Evolutionary conservation across 2,888 invertebrate species (phyloP), one percentile per base, ranked within the genome.

Genomic region (Dysmachus trigonus): DNA sequence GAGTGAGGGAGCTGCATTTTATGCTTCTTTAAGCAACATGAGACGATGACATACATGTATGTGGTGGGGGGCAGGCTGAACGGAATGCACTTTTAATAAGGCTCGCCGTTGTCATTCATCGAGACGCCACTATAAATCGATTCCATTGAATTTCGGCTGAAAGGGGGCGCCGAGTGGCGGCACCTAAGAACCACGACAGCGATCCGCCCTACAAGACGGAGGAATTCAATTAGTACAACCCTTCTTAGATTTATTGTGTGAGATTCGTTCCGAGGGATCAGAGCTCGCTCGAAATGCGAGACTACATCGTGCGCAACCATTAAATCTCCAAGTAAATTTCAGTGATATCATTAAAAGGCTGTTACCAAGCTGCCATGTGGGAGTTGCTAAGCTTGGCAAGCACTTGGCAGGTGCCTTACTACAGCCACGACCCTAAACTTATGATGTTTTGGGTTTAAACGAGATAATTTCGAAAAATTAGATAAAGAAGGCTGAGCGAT

Each of bases 201-300:
- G 38, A 53, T 13, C 53, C 81, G 33, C 27, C 77, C 31, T n/a
- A 53, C 31, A 81, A 81, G 62, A 81, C 81, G 81, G 2, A 53
- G 81, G 81, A 81, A 81, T 81, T 81, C 81, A 81, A 81, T 81
- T 81, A 81, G 81, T 81, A 81, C 53, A 81, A 81, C 81, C 81
- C 53, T 81, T 81, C 81, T 81, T 33, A 81, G 81, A 81, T 81
- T 81, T 81, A 81, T 81, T 81, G 81, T 51, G 53, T 81, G 53
- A 81, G 81, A 81, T 81, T 81, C 81, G 53, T 81, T 27, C 22
- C 35, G 22, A 41, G 81, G 81, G 81, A 53, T 53, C 47, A 31
- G 53, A 13, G 8, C 33, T 81, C 53, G 53, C 53, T 53, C 27
- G 53, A 81, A 81, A 81, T 81, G 81, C 53, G 62, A 81, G 81